Evolutionary conservation across 2,113 vertebrate genomes (phyloP).

Genomic region (Acinonyx jubatus): DNA sequence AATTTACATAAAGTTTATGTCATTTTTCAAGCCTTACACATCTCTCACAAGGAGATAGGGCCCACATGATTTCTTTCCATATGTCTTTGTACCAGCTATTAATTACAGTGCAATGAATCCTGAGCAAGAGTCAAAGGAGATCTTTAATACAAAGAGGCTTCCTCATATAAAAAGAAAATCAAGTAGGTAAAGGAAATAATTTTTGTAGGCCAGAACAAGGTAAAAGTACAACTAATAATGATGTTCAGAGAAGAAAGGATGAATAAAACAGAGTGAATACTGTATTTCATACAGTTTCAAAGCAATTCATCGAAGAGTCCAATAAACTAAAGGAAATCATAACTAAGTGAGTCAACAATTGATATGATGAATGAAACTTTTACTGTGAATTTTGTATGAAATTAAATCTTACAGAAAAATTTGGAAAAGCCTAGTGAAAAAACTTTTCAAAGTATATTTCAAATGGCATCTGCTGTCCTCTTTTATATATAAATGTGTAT

Average conservation of each 20-base stretch:
- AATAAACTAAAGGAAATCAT: slow-evolving; percentile 66
- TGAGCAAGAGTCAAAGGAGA: not conserved
- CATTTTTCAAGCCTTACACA: not conserved
- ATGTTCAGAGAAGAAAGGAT: not conserved
- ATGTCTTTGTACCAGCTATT: not conserved
- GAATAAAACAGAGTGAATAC: not conserved
- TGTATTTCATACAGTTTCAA: slow-evolving; percentile 49
- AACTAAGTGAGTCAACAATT: slow-evolving; percentile 64
- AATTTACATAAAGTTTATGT: not conserved
- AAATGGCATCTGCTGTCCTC: slow-evolving; percentile 56
- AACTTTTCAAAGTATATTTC: slow-evolving; percentile 59
- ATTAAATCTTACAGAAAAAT: slow-evolving; percentile 63
- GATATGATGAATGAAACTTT: not conserved
- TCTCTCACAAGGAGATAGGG: not conserved
- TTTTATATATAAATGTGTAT: not conserved
- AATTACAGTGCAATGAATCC: not conserved
- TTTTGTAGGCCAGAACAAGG: not conserved
- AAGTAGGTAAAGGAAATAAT: not conserved
- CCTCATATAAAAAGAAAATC: slow-evolving; percentile 34
- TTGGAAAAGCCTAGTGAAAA: slow-evolving; percentile 54
- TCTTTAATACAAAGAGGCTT: not conserved
- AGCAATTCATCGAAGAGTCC: slow-evolving; percentile 47
- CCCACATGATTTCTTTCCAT: not conserved
- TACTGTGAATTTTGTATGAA: slow-evolving; percentile 28
- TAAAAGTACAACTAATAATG: not conserved